Base-by-base conservation (phyloP, 2,888 invertebrate genomes). In the Meloe dianella region DNA sequence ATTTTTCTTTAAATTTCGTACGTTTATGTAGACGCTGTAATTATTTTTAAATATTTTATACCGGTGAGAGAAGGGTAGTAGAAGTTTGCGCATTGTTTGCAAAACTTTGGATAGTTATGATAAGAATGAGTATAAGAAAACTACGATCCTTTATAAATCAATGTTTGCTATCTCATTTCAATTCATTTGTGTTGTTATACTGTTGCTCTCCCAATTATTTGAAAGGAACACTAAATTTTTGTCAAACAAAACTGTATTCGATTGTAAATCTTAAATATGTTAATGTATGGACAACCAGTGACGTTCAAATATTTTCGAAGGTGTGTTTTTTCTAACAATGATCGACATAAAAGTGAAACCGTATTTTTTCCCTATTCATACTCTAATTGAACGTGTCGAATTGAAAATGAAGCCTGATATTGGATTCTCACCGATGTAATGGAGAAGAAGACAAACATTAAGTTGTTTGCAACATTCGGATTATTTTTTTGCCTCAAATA, bases 351-450 rank as follows among this genome's bases (percentile, higher is more conserved):
- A 47, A 47, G 20, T 8, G 17, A 17, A n/a, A 41, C 17, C 7
- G n/a, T 47, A 47, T 8, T 20, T 10, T 47, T 20, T 41, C 10
- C 8, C 41, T n/a, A n/a, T 41, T 17, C 41, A 41, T 41, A 17
- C 7, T 41, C 17, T 41, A 41, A 51, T 51, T 51, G 22, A 24
- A 51, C 51, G 51, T 24, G 51, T 24, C 51, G 51, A 51, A 51
- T 51, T 51, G 51, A 22, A 12, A 51, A 12, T 51, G 22, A 12
- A 24, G 24, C 10, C 10, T 24, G 51, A 24, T 51, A 51, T 24
- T 51, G 51, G 24, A 22, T 51, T 51, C 51, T 22, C 24, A 51
- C 51, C 47, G 20, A 47, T 10, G n/a, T 41, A 41, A 41, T 41
- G 3, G 9, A 47, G 2, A 22, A 47, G 38, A 17, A 41, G 17